A percentile compares a stretch with the other conserved stretches of the same genome.
phyloP scores from a whole-genome alignment of 2,113 vertebrate species.

The Tetrax tetrax region DNA sequence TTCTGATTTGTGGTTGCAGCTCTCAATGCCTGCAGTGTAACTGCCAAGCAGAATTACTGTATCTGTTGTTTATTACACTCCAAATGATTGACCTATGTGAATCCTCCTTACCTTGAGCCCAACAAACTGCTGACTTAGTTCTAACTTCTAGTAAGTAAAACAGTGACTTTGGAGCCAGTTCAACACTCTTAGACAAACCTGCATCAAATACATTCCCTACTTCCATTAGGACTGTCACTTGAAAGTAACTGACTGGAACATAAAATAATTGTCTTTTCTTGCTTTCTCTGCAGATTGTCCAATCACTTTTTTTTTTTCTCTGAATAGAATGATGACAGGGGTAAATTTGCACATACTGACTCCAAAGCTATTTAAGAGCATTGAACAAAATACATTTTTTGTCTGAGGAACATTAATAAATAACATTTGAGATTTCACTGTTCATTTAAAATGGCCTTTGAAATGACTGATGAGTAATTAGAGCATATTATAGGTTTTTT shows the following conservation, averaged over 20 bases:
- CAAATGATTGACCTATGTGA: conserved; percentile 50
- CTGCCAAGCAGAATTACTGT: conserved; percentile 50
- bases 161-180: conserved; percentile 42
- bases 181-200: conserved; percentile 24
- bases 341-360: not conserved
- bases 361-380: not conserved
- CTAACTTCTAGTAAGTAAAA: conserved; percentile 27
- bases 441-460: not conserved
- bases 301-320: not conserved
- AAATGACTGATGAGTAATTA: not conserved
- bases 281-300: conserved; percentile 17
- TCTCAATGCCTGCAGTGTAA: not conserved
- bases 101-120: conserved; percentile 49
- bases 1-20: conserved; percentile 50
- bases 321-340: rapidly evolving
- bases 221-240: conserved; percentile 33
- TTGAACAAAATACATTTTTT: not conserved
- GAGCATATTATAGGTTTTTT: not conserved
- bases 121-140: conserved; percentile 51
- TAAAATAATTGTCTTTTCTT: conserved; percentile 58
- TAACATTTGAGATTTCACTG: not conserved
- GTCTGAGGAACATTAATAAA: not conserved
- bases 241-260: conserved; percentile 41
- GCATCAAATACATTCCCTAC: not conserved
- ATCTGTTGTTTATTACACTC: conserved; percentile 54